Evolutionary conservation across 92 coral and sea anemone species (phyloP), one percentile per base, ranked within the genome.

Genomic region (Montipora capitata): DNA sequence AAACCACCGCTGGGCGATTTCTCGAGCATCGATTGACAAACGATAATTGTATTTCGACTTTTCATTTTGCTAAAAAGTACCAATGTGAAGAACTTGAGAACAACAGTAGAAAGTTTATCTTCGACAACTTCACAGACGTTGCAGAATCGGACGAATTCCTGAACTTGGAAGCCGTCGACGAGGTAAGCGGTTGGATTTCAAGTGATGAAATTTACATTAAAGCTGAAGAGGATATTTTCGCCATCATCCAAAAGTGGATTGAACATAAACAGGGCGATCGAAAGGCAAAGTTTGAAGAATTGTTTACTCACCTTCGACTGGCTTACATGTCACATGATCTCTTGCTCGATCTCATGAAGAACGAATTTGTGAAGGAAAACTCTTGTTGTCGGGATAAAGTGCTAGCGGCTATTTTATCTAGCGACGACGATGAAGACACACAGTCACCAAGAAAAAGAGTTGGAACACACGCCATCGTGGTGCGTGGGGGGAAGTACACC

Each of bases 231-330:
- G 68, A 77, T 12, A 49, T 77, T 10, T 58, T 77, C 12, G 44
- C 10, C 38, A 63, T 56, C 58, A 18, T 35, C 61, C 52, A n/a
- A 15, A 57, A 45, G 68, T 80, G 85, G 85, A 48, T 80, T 20
- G 51, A 54, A 65, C 62, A 67, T 6, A 9, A 48, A 5, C 17
- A 66, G 13, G 18, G 76, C 10, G 75, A 80, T 4, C 74, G 85
- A 15, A 69, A 45, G 48, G 52, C 82, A 16, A 18, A 2, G 4
- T 80, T 80, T 80, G 64, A 35, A 52, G 66, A 80, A 54, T 45
- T 80, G 85, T 80, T 80, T 80, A 2, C 35, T 49, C 74, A 54
- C 64, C 49, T 80, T 41, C 76, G 75, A 27, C 76, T 66, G 16
- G n/a, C 11, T 80, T 66, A 20, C 38, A 0, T 80, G 2, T 80